phyloP scores from a whole-genome alignment of 2,888 invertebrate genomes.

The Mesoligia furuncula region DNA sequence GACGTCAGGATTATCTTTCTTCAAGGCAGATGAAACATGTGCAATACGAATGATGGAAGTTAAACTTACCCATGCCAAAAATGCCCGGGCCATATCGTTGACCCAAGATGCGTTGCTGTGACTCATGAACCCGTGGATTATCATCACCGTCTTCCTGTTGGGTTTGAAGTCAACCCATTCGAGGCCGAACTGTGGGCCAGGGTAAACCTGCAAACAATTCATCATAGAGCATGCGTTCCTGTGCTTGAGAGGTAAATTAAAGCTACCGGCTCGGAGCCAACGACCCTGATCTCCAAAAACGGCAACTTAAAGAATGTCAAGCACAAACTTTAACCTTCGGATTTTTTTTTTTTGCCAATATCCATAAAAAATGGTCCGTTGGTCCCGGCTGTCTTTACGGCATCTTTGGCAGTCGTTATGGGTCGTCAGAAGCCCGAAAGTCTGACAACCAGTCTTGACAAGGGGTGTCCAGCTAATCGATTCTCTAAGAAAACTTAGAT shows the following conservation, averaged over 20 bases:
- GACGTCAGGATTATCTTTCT: no score
- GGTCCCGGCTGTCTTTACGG: background rate
- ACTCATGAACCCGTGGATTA: constrained; percentile 92
- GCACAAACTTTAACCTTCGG: no score
- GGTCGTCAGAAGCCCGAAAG: background rate
- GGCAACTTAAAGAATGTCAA: background rate
- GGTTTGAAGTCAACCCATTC: constrained; percentile 91
- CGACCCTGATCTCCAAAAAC: background rate
- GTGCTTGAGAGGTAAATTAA: background rate
- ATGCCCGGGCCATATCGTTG: constrained; percentile 89
- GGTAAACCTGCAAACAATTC: constrained; percentile 75
- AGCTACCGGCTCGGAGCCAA: background rate
- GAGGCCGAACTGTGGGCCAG: constrained; percentile 88
- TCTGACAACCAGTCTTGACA: background rate
- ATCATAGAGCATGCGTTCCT: constrained; percentile 20
- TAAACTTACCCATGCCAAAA: constrained; percentile 88
- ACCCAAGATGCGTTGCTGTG: constrained; percentile 91
- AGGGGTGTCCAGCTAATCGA: no score
- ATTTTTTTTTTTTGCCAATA: background rate
- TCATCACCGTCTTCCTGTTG: constrained; percentile 88
- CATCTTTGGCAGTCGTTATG: background rate
- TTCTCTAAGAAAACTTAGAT: no score
- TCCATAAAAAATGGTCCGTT: background rate
- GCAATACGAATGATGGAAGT: background rate
- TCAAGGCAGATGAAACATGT: background rate